Base-by-base conservation (phyloP, 2,113 vertebrate genomes). In the Python bivittatus region DNA sequence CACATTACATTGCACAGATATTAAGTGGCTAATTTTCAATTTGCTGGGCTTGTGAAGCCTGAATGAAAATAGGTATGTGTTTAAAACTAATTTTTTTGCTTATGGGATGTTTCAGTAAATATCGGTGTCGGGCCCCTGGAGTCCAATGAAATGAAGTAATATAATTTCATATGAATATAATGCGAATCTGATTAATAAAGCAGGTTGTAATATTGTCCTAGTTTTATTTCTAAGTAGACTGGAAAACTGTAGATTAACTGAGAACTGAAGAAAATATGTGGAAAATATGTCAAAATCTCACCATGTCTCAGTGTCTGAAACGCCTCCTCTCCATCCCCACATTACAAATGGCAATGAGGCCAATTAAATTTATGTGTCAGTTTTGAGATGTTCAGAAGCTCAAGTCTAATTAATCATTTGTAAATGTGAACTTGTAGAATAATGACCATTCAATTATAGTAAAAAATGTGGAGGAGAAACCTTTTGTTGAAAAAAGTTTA, bases 401-500 rank as follows among this genome's bases (percentile, higher is more conserved):
- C 12, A 93, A 84, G 2, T 61, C 83, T 56, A 86, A 93, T 92
- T 92, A 88, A 58, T 94, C 89, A 92, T 91, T 91, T 89, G 53
- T 90, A 79, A 88, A 93, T 88, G 33, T 23, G 60, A 48, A 91
- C 85, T 92, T 15, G 29, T 20, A 9, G 23, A 48, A 54, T 83
- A 93, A 29, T 89, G 8, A 11, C 89, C 93, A 83, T 61, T 54
- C 64, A 25, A 9, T 93, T 57, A 56, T 11, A 56, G 42, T 22
- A 83, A 85, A 29, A 91, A 25, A 90, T 58, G 38, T 2, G n/a
- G 20, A 44, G 48, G 23, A 44, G 29, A 90, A 90, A 90, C 17
- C 27, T 57, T 25, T 72, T 48, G 9, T n/a, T 11, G 8, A 54
- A 88, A 58, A 42, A 93, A 57, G 53, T 88, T 93, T 84, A 22